Conservation (phyloP, 2,113 vertebrate species). For the Erpornis zantholeuca region DNA sequence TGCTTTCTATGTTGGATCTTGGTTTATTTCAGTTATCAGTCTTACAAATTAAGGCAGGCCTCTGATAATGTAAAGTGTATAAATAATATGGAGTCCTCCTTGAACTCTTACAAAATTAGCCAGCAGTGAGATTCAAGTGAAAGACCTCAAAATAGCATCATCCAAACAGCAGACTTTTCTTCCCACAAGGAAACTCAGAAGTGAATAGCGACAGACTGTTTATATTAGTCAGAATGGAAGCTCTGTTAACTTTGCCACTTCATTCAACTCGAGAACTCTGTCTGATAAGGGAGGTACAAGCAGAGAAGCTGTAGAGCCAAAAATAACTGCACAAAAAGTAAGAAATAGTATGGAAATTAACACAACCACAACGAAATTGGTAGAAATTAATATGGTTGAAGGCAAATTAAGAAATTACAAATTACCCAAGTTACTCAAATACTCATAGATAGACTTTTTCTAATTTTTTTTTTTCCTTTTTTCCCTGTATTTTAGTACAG, state of each 20-base stretch:
- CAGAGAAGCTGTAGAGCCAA: background rate
- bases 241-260: background rate
- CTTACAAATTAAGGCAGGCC: background rate
- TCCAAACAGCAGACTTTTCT: background rate
- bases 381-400: background rate
- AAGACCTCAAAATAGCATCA: background rate
- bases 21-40: slow-evolving; percentile 13
- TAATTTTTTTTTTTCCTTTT: background rate
- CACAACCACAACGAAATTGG: background rate
- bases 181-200: background rate
- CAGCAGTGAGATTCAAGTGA: background rate
- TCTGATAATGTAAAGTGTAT: background rate
- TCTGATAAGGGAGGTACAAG: background rate
- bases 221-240: background rate
- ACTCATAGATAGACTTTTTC: background rate
- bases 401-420: background rate
- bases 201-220: background rate
- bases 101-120: background rate
- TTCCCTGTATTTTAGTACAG: background rate
- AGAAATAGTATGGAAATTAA: background rate
- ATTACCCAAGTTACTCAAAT: background rate
- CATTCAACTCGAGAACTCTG: background rate
- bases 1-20: background rate
- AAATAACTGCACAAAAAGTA: background rate
- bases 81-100: background rate